phyloP scores from a whole-genome alignment of 2,113 vertebrate species.

The Zapus hudsonius region DNA sequence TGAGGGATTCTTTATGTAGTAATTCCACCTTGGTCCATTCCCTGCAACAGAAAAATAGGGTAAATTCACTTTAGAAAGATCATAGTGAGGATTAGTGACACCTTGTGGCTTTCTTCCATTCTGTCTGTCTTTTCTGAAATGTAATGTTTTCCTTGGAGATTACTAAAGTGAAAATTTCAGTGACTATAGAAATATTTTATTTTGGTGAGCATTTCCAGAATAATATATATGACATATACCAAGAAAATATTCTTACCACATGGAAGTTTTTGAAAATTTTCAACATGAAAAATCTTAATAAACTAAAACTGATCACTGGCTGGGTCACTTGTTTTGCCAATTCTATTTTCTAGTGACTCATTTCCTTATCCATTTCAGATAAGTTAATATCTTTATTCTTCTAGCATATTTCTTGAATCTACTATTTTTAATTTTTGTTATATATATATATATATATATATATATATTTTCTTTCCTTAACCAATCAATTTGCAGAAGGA shows the following conservation, averaged over 20 bases:
- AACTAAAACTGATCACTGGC: slow-evolving; percentile 69
- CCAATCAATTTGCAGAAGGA: not conserved
- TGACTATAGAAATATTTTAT: slow-evolving; percentile 39
- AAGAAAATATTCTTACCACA: slow-evolving; percentile 31
- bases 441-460: no score
- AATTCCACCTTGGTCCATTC: not conserved
- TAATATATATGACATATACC: not conserved
- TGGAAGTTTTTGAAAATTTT: slow-evolving; percentile 59
- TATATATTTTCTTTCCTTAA: not conserved
- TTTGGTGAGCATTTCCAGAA: slow-evolving; percentile 68
- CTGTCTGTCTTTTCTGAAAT: slow-evolving; percentile 49
- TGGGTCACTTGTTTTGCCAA: slow-evolving; percentile 29
- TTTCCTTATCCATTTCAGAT: not conserved
- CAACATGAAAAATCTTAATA: slow-evolving; percentile 68
- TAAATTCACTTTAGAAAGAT: slow-evolving; percentile 12
- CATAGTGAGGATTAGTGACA: not conserved
- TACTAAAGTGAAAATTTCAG: slow-evolving; percentile 50
- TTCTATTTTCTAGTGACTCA: slow-evolving; percentile 61
- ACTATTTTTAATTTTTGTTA: not conserved
- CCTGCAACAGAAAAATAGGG: not conserved
- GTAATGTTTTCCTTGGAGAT: slow-evolving; percentile 58
- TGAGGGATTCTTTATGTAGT: not conserved
- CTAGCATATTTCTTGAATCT: not conserved
- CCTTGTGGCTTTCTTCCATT: slow-evolving; percentile 45
- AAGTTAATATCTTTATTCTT: slow-evolving; percentile 1